These are phyloP conservation scores for Meandrusa payeni DNA, from an alignment of 2,888 invertebrate species.

Conservation along the genomic window DNA sequence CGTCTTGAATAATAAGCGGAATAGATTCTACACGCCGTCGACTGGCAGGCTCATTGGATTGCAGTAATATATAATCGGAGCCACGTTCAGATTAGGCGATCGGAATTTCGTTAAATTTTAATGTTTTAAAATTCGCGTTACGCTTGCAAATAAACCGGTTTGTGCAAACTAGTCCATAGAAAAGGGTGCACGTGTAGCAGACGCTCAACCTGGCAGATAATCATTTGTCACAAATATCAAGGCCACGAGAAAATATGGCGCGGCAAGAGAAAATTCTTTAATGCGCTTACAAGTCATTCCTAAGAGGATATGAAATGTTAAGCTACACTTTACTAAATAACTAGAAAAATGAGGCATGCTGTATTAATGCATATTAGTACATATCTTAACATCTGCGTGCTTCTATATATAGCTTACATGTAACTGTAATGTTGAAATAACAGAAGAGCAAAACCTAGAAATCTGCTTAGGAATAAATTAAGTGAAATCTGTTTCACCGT, in stretches of 20 bases:
- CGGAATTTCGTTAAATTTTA: slow-evolving; percentile 15
- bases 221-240: slow-evolving; percentile 26
- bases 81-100: neutral
- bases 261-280: slow-evolving; percentile 21
- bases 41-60: too few relatives aligned
- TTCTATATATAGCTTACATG: too few relatives aligned
- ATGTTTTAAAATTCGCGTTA: slow-evolving; percentile 19
- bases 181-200: slow-evolving; percentile 27
- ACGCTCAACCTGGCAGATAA: slow-evolving; percentile 21
- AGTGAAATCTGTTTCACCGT: slow-evolving; percentile 7
- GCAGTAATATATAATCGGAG: too few relatives aligned
- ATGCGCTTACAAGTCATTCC: slow-evolving; percentile 12
- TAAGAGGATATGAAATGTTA: slow-evolving; percentile 8
- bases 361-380: neutral
- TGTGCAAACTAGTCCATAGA: slow-evolving; percentile 27
- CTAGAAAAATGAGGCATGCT: slow-evolving; percentile 1
- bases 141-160: slow-evolving; percentile 28
- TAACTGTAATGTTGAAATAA: slow-evolving; percentile 6
- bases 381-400: too few relatives aligned
- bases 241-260: slow-evolving; percentile 23
- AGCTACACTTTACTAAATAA: slow-evolving; percentile 1
- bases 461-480: slow-evolving; percentile 2
- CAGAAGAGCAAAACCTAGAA: slow-evolving; percentile 13
- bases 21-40: too few relatives aligned
- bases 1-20: too few relatives aligned